Conservation (phyloP, 1,140 invertebrate genomes). For the Sinella curviseta region DNA sequence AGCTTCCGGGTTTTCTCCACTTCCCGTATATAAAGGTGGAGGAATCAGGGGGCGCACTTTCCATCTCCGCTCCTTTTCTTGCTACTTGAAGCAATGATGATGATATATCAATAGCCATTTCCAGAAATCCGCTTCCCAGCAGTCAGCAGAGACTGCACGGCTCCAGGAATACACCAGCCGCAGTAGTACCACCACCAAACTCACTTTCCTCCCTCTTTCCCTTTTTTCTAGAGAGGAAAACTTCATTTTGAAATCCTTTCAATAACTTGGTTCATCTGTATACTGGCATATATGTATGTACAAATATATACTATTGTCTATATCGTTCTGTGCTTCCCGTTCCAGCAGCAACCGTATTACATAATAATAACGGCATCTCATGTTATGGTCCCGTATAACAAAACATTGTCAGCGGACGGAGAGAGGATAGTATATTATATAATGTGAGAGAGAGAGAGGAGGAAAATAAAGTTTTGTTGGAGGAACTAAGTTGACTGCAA, state of each 20-base stretch:
- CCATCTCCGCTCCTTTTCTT: neutral
- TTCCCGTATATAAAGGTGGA: neutral
- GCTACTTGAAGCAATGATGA: neutral
- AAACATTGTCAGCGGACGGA: neutral
- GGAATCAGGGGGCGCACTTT: neutral
- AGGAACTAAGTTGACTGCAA: no score
- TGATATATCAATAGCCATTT: slow-evolving; percentile 8
- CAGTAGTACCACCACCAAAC: neutral
- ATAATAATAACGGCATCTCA: neutral
- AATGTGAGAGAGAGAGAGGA: neutral
- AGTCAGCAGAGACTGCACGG: neutral
- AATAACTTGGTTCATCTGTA: neutral
- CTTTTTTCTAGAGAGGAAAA: neutral
- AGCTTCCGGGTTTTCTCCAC: neutral
- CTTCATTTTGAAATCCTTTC: neutral
- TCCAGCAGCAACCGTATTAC: neutral
- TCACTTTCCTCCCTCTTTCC: neutral
- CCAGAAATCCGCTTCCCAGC: neutral
- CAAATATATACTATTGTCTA: neutral
- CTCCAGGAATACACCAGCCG: neutral
- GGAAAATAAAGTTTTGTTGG: no score
- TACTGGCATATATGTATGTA: neutral
- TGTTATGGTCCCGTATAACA: neutral
- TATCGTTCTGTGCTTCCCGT: no score
- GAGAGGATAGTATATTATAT: neutral